phyloP scores from a whole-genome alignment of 1,140 invertebrate species.

The Physella acuta region DNA sequence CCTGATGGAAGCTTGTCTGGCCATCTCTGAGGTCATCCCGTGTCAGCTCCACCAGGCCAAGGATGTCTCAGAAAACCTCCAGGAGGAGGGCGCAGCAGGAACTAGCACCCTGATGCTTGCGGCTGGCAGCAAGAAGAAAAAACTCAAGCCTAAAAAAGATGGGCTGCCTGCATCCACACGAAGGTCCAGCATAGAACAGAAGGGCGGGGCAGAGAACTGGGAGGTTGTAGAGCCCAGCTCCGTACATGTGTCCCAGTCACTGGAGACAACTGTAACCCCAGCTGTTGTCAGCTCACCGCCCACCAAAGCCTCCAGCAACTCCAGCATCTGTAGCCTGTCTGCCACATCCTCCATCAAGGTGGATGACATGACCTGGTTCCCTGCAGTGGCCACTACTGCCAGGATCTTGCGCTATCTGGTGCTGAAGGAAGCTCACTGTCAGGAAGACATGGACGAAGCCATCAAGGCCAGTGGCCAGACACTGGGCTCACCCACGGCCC shows the following conservation, averaged over 20 bases:
- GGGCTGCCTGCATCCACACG: slow-evolving; percentile 28
- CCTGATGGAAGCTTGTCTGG: slow-evolving; percentile 54
- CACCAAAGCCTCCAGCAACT: slow-evolving; percentile 14
- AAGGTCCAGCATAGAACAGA: slow-evolving; percentile 24
- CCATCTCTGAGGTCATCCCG: slow-evolving; percentile 53
- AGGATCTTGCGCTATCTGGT: slow-evolving; percentile 51
- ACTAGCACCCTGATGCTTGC: slow-evolving; percentile 27
- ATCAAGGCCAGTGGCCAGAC: slow-evolving; percentile 47
- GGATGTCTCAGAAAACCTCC: slow-evolving; percentile 20
- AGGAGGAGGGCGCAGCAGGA: slow-evolving; percentile 30
- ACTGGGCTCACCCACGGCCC: slow-evolving; percentile 41
- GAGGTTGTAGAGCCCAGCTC: slow-evolving; percentile 25
- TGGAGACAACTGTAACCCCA: background rate
- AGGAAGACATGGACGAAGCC: slow-evolving; percentile 41
- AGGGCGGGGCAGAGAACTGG: slow-evolving; percentile 30
- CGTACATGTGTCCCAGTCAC: slow-evolving; percentile 13
- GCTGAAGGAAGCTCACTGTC: slow-evolving; percentile 46
- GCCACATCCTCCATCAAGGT: slow-evolving; percentile 37
- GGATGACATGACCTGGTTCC: slow-evolving; percentile 57
- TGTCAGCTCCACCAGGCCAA: slow-evolving; percentile 22
- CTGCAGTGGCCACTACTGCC: slow-evolving; percentile 48
- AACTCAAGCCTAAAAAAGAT: slow-evolving; percentile 55
- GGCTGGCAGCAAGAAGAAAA: slow-evolving; percentile 51
- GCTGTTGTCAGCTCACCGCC: background rate
- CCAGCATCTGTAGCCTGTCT: slow-evolving; percentile 15